These are phyloP conservation scores for Fistularia tabacaria DNA, from an alignment of 2,797 vertebrate genomes.

Conservation along the genomic window DNA sequence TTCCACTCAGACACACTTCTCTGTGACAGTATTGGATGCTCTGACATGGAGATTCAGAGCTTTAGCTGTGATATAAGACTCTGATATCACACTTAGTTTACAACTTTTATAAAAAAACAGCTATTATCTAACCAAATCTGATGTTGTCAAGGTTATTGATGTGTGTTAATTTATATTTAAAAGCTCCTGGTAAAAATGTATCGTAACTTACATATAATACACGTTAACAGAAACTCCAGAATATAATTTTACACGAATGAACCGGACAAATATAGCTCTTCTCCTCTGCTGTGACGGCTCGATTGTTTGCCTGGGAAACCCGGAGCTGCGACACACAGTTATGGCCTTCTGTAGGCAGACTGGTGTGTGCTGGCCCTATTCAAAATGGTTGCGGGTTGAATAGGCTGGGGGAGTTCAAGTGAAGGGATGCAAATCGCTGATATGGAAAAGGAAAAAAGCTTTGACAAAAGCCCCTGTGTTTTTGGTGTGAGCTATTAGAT, in stretches of 20 bases:
- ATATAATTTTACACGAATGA: constrained; percentile 15
- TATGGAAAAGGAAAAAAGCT: constrained; percentile 49
- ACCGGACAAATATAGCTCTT: constrained; percentile 10
- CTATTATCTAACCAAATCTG: no score
- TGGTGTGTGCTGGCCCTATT: constrained; percentile 40
- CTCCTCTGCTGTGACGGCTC: constrained; percentile 34
- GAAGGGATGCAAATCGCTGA: constrained; percentile 65
- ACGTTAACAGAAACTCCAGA: no score
- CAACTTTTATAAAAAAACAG: no score
- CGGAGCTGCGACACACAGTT: constrained; percentile 28
- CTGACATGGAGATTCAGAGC: no score
- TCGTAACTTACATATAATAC: background rate
- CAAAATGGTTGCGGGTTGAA: constrained; percentile 61
- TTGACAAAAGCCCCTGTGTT: constrained; percentile 57
- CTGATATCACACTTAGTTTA: no score
- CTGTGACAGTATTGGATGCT: no score
- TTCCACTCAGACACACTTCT: no score
- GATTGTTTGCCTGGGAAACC: constrained; percentile 44
- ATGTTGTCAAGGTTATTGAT: no score
- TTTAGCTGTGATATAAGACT: no score
- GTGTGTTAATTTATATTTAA: no score
- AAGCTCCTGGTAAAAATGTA: no score
- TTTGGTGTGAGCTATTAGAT: constrained; percentile 29
- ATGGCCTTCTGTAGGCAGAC: constrained; percentile 58
- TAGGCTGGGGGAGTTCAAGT: constrained; percentile 56